Evolutionary conservation across 2,113 vertebrate species (phyloP).

Genomic region (Alouatta palliata): DNA sequence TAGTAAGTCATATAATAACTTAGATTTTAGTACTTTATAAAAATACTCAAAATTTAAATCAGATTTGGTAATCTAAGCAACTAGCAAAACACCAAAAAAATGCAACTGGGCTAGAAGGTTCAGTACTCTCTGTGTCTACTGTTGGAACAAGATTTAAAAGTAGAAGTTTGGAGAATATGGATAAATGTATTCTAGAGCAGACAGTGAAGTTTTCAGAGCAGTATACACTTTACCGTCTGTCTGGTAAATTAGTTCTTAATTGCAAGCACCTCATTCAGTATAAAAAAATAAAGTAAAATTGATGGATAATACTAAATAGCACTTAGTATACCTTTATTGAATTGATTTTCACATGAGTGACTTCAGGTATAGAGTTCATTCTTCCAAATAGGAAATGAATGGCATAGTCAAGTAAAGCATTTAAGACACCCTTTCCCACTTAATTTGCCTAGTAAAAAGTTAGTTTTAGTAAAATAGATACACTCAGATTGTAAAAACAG

Average conservation of each 20-base stretch:
- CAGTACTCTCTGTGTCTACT: not conserved
- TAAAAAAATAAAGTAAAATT: not conserved
- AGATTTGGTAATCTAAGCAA: not conserved
- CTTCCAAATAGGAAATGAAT: not conserved
- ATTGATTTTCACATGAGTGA: not conserved
- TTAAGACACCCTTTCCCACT: not conserved
- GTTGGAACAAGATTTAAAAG: not conserved
- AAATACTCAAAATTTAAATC: not conserved
- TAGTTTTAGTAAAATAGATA: not conserved
- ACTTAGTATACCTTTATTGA: not conserved
- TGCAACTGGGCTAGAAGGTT: not conserved
- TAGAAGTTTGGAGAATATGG: not conserved
- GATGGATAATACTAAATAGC: not conserved
- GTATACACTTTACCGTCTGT: not conserved
- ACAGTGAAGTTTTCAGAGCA: not conserved
- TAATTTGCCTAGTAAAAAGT: not conserved
- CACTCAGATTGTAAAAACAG: not conserved
- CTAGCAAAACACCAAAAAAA: not conserved
- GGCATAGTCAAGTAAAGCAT: not conserved
- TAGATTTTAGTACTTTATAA: not conserved
- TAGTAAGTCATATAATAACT: not conserved
- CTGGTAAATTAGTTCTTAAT: not conserved
- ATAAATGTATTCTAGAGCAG: no score
- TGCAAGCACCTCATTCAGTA: not conserved
- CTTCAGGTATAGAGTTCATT: not conserved